phyloP scores from a whole-genome alignment of 2,797 vertebrate species.

The Danio aesculapii region DNA sequence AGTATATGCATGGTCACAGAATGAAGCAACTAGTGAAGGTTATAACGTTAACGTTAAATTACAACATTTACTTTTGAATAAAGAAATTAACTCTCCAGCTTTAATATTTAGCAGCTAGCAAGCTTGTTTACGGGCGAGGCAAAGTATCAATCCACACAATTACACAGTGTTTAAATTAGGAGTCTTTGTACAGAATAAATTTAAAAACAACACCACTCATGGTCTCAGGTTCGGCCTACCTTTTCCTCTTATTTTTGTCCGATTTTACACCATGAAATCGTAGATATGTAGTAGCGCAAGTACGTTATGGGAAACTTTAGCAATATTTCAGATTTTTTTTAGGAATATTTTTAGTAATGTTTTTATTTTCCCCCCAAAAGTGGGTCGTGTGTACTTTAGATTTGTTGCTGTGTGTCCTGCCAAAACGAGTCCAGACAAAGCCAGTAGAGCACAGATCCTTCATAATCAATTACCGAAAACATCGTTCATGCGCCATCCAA shows the following conservation, averaged over 20 bases:
- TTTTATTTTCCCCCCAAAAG: neutral
- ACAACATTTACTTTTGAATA: neutral
- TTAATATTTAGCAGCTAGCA: conserved; percentile 32
- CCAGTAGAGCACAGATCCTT: conserved; percentile 18
- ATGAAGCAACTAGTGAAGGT: neutral
- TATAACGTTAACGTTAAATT: neutral
- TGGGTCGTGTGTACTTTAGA: conserved; percentile 15
- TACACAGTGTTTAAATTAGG: neutral
- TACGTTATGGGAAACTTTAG: neutral
- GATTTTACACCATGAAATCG: conserved; percentile 20
- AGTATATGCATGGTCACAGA: neutral
- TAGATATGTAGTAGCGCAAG: conserved; percentile 10
- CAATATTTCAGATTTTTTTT: neutral
- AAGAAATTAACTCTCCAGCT: conserved; percentile 5
- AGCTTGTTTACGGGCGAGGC: neutral
- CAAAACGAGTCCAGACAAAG: conserved; percentile 23
- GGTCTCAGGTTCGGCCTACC: conserved; percentile 22
- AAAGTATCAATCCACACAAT: neutral
- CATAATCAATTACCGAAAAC: conserved; percentile 15
- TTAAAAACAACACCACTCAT: neutral
- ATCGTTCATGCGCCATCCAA: neutral
- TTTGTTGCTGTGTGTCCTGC: conserved; percentile 33
- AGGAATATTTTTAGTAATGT: neutral
- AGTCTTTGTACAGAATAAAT: neutral
- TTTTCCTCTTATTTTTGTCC: conserved; percentile 22